Conservation (phyloP, 1,140 invertebrate species). For the Drosophila equinoxialis region DNA sequence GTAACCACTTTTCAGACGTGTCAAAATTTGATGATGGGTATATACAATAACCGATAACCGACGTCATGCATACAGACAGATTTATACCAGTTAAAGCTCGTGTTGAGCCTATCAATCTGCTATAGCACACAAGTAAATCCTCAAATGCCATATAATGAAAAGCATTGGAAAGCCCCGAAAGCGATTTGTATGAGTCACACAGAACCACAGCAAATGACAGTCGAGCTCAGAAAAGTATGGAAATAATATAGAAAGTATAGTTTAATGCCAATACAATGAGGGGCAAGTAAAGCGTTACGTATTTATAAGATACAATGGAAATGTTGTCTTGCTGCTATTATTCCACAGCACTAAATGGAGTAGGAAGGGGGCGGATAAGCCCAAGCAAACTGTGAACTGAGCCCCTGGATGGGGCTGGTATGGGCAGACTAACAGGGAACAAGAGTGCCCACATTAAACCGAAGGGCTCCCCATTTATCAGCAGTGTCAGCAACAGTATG, state of each 20-base stretch:
- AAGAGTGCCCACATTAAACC: constrained; percentile 40
- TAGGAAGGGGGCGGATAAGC: constrained; percentile 12
- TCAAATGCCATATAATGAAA: constrained; percentile 48
- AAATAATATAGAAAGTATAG: constrained; percentile 30
- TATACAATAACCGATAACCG: constrained; percentile 15
- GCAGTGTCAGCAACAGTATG: constrained; percentile 48
- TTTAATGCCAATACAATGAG: constrained; percentile 20
- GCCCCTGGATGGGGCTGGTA: constrained; percentile 33
- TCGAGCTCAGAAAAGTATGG: constrained; percentile 41
- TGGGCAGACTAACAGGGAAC: constrained; percentile 15
- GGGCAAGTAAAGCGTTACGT: constrained; percentile 41
- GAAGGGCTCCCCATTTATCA: constrained; percentile 48
- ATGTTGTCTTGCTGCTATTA: constrained; percentile 28
- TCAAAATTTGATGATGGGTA: constrained; percentile 18
- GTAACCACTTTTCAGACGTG: constrained; percentile 14
- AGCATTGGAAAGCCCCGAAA: constrained; percentile 33
- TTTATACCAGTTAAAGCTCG: constrained; percentile 33
- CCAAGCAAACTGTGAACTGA: too few species aligned
- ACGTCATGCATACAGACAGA: constrained; percentile 5
- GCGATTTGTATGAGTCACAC: constrained; percentile 15
- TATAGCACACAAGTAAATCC: constrained; percentile 38
- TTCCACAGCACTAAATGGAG: constrained; percentile 37
- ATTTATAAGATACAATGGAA: constrained; percentile 53
- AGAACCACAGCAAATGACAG: constrained; percentile 45
- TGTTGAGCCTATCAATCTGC: constrained; percentile 28